Conservation (phyloP, 2,888 invertebrate genomes). For the Sphaeridia pumilis region DNA sequence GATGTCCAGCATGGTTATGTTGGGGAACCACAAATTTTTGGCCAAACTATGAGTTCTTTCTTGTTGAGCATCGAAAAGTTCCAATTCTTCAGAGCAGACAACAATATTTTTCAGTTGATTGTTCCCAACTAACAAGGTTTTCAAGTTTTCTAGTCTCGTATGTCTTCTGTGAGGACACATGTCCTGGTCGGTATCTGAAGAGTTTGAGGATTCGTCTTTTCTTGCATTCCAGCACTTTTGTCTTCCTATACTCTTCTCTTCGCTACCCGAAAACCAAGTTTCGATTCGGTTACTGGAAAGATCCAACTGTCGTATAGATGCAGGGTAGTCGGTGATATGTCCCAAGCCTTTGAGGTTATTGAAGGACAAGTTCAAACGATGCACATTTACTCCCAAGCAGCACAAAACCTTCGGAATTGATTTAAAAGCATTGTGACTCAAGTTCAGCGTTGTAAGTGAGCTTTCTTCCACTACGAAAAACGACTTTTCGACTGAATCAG, state of each 20-base stretch:
- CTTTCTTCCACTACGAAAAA: slow-evolving; percentile 18
- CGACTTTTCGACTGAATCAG: slow-evolving; percentile 24
- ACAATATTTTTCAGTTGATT: slow-evolving; percentile 69
- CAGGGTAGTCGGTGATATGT: slow-evolving; percentile 79
- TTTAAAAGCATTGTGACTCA: slow-evolving; percentile 82
- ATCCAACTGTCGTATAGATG: slow-evolving; percentile 78
- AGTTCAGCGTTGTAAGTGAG: slow-evolving; percentile 48
- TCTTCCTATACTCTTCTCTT: slow-evolving; percentile 22
- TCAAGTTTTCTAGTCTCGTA: slow-evolving; percentile 62
- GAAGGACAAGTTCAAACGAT: slow-evolving; percentile 79
- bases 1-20: slow-evolving; percentile 87
- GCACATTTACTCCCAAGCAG: slow-evolving; percentile 76
- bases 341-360: slow-evolving; percentile 63
- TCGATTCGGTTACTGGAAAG: slow-evolving; percentile 82
- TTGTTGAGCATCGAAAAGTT: slow-evolving; percentile 52
- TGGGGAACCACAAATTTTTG: slow-evolving; percentile 73
- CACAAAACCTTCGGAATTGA: slow-evolving; percentile 77
- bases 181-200: slow-evolving; percentile 43
- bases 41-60: slow-evolving; percentile 39
- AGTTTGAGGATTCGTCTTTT: slow-evolving; percentile 54
- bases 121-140: slow-evolving; percentile 72
- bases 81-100: slow-evolving; percentile 38
- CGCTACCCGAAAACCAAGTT: slow-evolving; percentile 50
- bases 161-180: slow-evolving; percentile 70
- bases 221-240: slow-evolving; percentile 38